Conservation (phyloP, 1,140 invertebrate genomes). For the Caenorhabditis elegans region DNA sequence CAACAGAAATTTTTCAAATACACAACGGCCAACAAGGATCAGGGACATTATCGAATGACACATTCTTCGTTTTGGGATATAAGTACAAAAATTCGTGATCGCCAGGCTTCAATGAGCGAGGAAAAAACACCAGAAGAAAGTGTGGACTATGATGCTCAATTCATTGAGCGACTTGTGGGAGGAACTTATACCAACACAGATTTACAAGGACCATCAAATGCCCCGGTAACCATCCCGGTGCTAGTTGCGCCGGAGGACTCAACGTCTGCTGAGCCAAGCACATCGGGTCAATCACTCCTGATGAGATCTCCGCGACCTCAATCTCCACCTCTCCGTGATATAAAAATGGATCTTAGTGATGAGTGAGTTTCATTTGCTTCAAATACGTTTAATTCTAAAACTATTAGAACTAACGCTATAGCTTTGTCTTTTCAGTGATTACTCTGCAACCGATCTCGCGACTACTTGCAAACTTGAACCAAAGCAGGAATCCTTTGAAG, state of each 20-base stretch:
- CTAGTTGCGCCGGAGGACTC: background rate
- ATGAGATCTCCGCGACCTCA: background rate
- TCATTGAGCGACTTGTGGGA: background rate
- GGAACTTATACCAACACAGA: background rate
- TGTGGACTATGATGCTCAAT: background rate
- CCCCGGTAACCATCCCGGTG: background rate
- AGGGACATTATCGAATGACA: constrained; percentile 71
- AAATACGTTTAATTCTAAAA: no score
- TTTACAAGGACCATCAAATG: background rate
- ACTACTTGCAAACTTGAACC: no score
- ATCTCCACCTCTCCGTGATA: no score
- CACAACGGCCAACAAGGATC: constrained; percentile 71
- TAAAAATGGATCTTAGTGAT: background rate
- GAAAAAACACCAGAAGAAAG: background rate
- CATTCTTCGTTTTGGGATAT: constrained; percentile 73
- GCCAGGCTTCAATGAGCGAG: constrained; percentile 9
- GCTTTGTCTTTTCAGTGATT: no score
- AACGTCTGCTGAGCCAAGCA: background rate
- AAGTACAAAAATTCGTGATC: constrained; percentile 23
- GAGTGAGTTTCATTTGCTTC: no score
- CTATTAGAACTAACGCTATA: no score
- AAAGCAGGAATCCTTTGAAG: no score
- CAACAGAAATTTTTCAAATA: constrained; percentile 70
- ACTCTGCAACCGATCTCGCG: no score
- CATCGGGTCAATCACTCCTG: background rate